Conservation (phyloP, 2,113 vertebrate species). For the Pygathrix nemaeus region DNA sequence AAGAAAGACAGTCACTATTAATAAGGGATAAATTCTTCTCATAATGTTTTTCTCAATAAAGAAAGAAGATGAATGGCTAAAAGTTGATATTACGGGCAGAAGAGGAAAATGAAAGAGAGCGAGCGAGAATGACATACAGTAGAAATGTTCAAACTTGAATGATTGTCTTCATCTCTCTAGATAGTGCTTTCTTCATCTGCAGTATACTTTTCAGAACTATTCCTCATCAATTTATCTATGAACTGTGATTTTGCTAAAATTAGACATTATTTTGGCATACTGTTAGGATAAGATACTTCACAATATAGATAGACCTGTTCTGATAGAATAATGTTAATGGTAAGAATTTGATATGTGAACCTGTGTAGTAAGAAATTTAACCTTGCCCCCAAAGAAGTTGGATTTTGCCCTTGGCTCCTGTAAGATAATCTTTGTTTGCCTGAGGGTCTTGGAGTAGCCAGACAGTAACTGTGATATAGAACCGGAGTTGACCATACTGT, state of each 20-base stretch:
- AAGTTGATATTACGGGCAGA: background rate
- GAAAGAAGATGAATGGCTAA: background rate
- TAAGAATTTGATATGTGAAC: background rate
- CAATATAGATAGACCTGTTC: background rate
- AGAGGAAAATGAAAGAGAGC: background rate
- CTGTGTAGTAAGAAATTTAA: background rate
- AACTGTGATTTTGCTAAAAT: background rate
- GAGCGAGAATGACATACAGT: background rate
- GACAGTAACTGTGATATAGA: background rate
- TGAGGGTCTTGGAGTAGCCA: background rate
- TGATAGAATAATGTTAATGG: background rate
- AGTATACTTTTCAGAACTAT: background rate
- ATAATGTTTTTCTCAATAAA: background rate
- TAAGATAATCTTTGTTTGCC: too few species aligned
- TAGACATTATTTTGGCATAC: background rate
- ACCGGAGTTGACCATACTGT: fast-evolving
- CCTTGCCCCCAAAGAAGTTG: background rate
- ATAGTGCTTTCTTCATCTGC: background rate
- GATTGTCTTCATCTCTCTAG: background rate
- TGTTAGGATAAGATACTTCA: background rate
- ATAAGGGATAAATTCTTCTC: background rate
- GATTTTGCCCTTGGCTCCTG: background rate
- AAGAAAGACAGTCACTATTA: background rate
- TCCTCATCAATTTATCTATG: background rate
- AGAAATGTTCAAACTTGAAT: background rate